These are phyloP conservation scores for Acipenser oxyrinchus DNA, from an alignment of 2,797 vertebrate species.

Conservation along the genomic window DNA sequence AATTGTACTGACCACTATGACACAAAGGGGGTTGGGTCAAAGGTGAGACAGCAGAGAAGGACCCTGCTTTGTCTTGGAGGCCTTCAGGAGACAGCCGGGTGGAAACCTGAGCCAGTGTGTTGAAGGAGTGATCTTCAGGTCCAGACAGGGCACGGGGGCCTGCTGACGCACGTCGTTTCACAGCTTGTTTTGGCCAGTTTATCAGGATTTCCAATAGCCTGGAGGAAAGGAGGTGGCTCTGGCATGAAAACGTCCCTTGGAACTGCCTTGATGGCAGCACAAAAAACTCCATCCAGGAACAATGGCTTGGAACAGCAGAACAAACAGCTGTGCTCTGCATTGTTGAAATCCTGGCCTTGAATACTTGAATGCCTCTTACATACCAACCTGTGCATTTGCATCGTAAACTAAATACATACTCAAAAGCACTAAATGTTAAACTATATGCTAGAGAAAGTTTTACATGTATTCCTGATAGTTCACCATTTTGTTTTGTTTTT, in stretches of 20 bases:
- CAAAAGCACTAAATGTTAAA: no score
- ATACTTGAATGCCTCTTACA: neutral
- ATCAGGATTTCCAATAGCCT: neutral
- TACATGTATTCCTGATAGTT: no score
- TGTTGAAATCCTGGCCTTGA: neutral
- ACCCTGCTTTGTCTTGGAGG: neutral
- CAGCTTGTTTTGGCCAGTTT: neutral
- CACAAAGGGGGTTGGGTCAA: neutral
- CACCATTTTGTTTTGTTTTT: no score
- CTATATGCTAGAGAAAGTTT: no score
- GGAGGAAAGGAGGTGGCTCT: neutral
- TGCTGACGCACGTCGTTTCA: neutral
- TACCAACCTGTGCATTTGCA: no score
- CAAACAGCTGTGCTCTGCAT: neutral
- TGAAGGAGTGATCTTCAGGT: neutral
- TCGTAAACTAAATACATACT: no score
- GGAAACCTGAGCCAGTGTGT: neutral
- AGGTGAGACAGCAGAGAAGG: neutral
- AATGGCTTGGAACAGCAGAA: conserved; percentile 1
- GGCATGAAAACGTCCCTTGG: neutral
- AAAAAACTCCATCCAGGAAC: neutral
- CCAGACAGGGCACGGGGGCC: neutral
- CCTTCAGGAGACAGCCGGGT: neutral
- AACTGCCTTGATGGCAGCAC: neutral
- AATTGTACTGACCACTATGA: neutral